Conservation (phyloP, 35 echinoderm and acorn worm species). For the Apostichopus parvimensis region DNA sequence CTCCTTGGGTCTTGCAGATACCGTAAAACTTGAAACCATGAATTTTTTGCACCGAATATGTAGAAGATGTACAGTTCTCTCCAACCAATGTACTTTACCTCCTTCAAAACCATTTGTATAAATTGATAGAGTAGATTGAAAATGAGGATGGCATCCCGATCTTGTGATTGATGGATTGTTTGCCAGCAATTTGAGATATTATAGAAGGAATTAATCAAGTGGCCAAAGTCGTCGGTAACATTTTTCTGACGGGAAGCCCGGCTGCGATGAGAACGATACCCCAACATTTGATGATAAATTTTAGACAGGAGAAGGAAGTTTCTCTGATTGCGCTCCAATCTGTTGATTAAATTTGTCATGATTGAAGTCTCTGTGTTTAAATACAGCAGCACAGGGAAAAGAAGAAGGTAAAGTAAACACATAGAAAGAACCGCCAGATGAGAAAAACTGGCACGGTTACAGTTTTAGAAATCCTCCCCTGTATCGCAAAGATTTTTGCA, state of each 20-base stretch:
- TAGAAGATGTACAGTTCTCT: too few species aligned
- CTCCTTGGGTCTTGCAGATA: too few species aligned
- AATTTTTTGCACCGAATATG: too few species aligned
- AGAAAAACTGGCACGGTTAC: not conserved
- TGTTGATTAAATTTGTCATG: constrained; percentile 1
- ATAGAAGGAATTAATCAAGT: not conserved
- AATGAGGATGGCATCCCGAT: too few species aligned
- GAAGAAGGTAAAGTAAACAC: not conserved
- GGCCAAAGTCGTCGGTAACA: not conserved
- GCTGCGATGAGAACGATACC: not conserved
- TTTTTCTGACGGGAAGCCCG: not conserved
- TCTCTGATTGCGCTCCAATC: not conserved
- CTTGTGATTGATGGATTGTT: too few species aligned
- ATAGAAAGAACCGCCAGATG: not conserved
- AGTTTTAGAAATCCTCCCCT: too few species aligned
- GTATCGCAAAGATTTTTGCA: too few species aligned
- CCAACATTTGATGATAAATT: not conserved
- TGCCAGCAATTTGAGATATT: too few species aligned
- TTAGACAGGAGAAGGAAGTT: not conserved
- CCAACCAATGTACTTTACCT: too few species aligned
- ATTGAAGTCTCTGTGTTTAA: not conserved
- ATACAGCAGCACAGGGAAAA: not conserved
- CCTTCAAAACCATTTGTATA: too few species aligned
- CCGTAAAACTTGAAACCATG: too few species aligned
- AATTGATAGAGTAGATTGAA: too few species aligned